These are phyloP conservation scores for Ectropis crepuscularia DNA, from an alignment of 2,888 invertebrate genomes.

Conservation along the genomic window DNA sequence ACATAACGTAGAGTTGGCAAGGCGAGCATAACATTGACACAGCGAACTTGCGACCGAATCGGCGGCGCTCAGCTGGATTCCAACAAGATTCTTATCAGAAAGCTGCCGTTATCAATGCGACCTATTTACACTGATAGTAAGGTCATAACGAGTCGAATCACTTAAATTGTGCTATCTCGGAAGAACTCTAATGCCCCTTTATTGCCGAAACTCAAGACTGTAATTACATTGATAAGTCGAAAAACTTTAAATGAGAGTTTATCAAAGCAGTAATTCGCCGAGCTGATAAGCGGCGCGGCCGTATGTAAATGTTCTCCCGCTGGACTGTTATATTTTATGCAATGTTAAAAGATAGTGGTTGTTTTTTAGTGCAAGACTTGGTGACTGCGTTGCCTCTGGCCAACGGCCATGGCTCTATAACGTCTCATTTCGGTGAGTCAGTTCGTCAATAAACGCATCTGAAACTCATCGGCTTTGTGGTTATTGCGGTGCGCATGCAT, in stretches of 20 bases:
- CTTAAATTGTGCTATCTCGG: slow-evolving; percentile 47
- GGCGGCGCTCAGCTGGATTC: slow-evolving; percentile 65
- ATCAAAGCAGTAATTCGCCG: slow-evolving; percentile 49
- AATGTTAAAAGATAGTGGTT: slow-evolving; percentile 82
- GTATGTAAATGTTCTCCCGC: slow-evolving; percentile 36
- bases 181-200: slow-evolving; percentile 46
- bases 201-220: slow-evolving; percentile 46
- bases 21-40: slow-evolving; percentile 78
- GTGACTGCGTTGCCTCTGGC: slow-evolving; percentile 85
- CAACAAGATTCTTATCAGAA: slow-evolving; percentile 81
- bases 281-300: slow-evolving; percentile 56
- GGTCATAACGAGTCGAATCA: slow-evolving; percentile 62
- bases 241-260: slow-evolving; percentile 47
- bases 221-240: slow-evolving; percentile 54
- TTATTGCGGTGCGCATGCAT: slow-evolving; percentile 79
- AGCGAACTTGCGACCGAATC: slow-evolving; percentile 65
- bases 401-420: slow-evolving; percentile 83
- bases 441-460: slow-evolving; percentile 69
- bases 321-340: slow-evolving; percentile 64
- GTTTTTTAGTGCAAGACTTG: slow-evolving; percentile 85
- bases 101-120: slow-evolving; percentile 74
- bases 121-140: slow-evolving; percentile 73
- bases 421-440: slow-evolving; percentile 84
- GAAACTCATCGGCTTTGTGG: slow-evolving; percentile 81
- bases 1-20: slow-evolving; percentile 73